phyloP scores from a whole-genome alignment of 2,113 vertebrate genomes.

The Pangasianodon gigas region DNA sequence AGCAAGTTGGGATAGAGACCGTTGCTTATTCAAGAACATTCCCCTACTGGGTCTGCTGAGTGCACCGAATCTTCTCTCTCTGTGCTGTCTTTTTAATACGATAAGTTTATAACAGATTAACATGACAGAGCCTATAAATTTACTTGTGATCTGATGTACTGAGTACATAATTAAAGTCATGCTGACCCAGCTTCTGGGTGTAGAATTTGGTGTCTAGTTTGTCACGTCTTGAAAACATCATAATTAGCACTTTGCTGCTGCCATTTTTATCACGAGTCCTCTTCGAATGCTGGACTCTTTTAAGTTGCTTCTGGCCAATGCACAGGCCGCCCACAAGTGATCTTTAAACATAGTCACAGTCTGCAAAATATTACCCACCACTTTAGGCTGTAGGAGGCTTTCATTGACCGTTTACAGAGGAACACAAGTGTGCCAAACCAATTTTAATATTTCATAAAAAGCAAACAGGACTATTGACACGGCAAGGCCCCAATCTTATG shows the following conservation, averaged over 20 bases:
- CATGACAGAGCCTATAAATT: neutral
- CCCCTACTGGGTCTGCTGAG: neutral
- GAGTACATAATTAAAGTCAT: neutral
- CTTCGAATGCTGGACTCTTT: neutral
- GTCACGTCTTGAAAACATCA: neutral
- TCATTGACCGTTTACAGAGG: neutral
- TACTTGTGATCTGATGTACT: neutral
- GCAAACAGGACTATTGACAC: neutral
- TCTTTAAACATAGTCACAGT: neutral
- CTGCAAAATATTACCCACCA: constrained; percentile 6
- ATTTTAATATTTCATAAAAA: neutral
- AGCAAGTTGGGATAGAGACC: neutral
- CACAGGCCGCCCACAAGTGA: constrained; percentile 1
- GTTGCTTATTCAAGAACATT: neutral
- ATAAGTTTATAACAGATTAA: neutral
- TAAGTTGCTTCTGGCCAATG: neutral
- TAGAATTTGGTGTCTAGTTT: neutral
- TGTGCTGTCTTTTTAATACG: neutral
- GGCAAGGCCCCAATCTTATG: neutral
- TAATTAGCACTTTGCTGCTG: constrained; percentile 1
- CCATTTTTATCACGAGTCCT: neutral
- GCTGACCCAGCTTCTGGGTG: neutral
- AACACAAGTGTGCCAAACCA: neutral
- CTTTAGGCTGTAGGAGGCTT: neutral
- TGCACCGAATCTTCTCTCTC: neutral